Percentiles rank a stretch among this genome's conserved stretches.
These are phyloP conservation scores for Parnassius mnemosyne DNA, from an alignment of 2,888 invertebrate species.

Conservation along the genomic window DNA sequence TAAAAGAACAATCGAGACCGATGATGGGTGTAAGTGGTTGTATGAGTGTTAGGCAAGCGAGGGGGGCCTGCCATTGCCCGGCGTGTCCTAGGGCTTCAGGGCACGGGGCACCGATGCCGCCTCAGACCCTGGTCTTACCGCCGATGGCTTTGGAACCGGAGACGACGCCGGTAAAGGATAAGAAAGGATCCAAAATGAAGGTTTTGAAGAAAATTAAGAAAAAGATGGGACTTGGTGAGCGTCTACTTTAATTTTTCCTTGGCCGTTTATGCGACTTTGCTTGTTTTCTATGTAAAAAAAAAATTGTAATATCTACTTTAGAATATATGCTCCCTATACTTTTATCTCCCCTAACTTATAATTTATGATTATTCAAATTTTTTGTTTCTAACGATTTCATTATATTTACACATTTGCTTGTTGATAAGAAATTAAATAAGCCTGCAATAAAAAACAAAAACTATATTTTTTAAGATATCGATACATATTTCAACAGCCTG, in stretches of 20 bases:
- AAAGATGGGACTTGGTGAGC: conserved; percentile 92
- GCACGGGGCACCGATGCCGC: conserved; percentile 62
- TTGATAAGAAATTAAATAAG: no score
- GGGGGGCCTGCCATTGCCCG: conserved; percentile 79
- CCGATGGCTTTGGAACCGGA: conserved; percentile 73
- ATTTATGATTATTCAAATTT: no score
- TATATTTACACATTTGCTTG: no score
- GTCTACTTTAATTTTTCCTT: background rate
- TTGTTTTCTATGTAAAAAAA: no score
- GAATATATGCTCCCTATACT: no score
- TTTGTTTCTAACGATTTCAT: no score
- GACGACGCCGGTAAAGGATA: conserved; percentile 70
- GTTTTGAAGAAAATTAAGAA: conserved; percentile 93
- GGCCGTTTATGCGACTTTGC: background rate
- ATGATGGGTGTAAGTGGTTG: conserved; percentile 81
- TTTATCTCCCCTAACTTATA: no score
- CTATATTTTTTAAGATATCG: no score
- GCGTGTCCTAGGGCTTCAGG: conserved; percentile 74
- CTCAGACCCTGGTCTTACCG: conserved; percentile 70
- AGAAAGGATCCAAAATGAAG: conserved; percentile 88
- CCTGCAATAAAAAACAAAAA: no score
- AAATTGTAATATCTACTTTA: no score
- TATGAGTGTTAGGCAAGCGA: conserved; percentile 78
- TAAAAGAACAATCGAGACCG: conserved; percentile 41
- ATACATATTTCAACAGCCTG: no score